A percentile compares a stretch with the other conserved stretches of the same genome.
Conservation (phyloP, 2,113 vertebrate species). For the Narcine bancroftii region DNA sequence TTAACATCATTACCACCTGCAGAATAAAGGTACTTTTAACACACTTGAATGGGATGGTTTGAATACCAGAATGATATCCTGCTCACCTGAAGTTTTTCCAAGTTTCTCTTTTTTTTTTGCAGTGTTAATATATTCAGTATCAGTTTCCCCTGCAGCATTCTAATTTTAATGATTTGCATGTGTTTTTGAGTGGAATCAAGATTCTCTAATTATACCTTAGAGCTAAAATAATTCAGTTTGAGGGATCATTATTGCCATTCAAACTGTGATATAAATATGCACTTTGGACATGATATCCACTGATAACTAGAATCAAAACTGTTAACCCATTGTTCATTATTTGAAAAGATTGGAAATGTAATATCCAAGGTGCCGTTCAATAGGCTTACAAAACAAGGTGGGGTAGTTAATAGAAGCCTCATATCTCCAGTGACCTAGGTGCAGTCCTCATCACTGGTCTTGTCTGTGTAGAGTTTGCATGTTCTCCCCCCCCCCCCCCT, state of each 20-base stretch:
- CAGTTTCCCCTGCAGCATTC: neutral
- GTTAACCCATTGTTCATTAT: neutral
- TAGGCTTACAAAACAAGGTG: too few relatives aligned
- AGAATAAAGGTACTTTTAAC: neutral
- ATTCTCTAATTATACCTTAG: constrained; percentile 28
- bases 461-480: too few relatives aligned
- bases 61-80: neutral
- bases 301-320: constrained; percentile 18
- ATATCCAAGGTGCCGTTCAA: neutral
- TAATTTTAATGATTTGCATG: constrained; percentile 23
- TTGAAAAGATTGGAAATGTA: neutral
- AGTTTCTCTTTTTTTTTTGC: neutral
- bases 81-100: neutral
- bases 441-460: too few relatives aligned
- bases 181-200: constrained; percentile 4
- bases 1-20: neutral
- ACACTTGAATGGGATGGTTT: neutral
- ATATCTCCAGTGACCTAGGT: too few relatives aligned
- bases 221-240: constrained; percentile 7
- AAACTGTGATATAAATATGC: neutral
- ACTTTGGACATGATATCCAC: neutral
- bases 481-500: too few relatives aligned
- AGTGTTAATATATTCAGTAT: constrained; percentile 15
- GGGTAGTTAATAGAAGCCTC: too few relatives aligned
- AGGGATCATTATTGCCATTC: constrained; percentile 9